phyloP scores from a whole-genome alignment of 2,113 vertebrate genomes.

The Gallinago jamesoni region DNA sequence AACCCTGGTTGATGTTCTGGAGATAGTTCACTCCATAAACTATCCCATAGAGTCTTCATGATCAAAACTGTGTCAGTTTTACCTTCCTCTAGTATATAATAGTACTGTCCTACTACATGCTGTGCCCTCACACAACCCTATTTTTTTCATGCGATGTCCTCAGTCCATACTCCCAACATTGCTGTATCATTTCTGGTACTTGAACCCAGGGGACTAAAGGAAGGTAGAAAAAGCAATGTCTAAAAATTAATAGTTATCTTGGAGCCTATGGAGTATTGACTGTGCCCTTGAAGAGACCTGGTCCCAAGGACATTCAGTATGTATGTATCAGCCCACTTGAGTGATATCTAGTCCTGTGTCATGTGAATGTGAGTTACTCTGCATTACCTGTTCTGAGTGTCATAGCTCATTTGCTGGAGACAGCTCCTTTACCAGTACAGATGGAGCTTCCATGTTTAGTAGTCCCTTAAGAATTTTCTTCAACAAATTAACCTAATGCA shows the following conservation, averaged over 20 bases:
- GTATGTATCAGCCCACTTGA: not conserved
- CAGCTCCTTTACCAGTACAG: not conserved
- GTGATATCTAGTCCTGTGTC: not conserved
- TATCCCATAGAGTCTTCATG: not conserved
- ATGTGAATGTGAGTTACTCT: not conserved
- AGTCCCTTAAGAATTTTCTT: not conserved
- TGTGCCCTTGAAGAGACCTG: not conserved
- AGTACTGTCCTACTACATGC: rapidly evolving
- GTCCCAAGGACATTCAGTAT: not conserved
- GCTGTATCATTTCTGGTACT: not conserved
- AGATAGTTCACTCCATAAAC: not conserved
- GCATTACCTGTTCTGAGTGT: not conserved
- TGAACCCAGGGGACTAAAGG: not conserved
- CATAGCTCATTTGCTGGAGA: not conserved
- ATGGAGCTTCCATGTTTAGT: not conserved
- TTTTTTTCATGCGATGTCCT: not conserved
- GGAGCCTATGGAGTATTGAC: not conserved
- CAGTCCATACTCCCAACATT: not conserved
- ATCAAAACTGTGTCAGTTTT: not conserved
- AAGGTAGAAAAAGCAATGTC: not conserved
- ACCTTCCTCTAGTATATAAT: not conserved
- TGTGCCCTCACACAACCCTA: not conserved
- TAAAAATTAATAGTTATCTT: not conserved
- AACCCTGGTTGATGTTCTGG: not conserved
- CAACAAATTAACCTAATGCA: not conserved